Conservation (phyloP, 64 coral and sea anemone species). For the Porites australiensis region DNA sequence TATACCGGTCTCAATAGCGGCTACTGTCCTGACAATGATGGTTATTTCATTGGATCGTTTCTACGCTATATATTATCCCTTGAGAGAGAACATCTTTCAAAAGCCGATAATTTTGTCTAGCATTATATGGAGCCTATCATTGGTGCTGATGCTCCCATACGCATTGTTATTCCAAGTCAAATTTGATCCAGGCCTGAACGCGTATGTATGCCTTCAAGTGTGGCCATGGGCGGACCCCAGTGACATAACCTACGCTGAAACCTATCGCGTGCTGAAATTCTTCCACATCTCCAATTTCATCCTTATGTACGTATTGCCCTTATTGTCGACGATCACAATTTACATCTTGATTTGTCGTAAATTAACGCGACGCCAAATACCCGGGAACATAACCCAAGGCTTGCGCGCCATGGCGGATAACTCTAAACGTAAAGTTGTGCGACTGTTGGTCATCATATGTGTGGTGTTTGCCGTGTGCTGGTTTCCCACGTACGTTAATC, state of each 20-base stretch:
- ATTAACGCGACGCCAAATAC: slow-evolving; percentile 40
- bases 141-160: slow-evolving; percentile 14
- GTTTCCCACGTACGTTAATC: slow-evolving; percentile 52
- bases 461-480: slow-evolving; percentile 53
- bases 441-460: slow-evolving; percentile 35
- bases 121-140: slow-evolving; percentile 28
- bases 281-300: slow-evolving; percentile 37
- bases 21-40: slow-evolving; percentile 49
- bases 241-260: not conserved
- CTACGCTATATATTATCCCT: slow-evolving; percentile 34
- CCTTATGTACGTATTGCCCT: slow-evolving; percentile 33
- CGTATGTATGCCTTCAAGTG: not conserved
- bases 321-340: not conserved
- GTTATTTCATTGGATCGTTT: slow-evolving; percentile 56
- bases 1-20: slow-evolving; percentile 49
- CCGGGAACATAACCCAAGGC: slow-evolving; percentile 29
- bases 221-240: not conserved
- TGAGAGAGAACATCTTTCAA: slow-evolving; percentile 19
- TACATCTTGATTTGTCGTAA: slow-evolving; percentile 48
- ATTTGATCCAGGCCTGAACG: not conserved
- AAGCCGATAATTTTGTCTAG: slow-evolving; percentile 36
- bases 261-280: not conserved
- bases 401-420: not conserved
- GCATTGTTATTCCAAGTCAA: not conserved
- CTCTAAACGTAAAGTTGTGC: slow-evolving; percentile 30